Evolutionary conservation across 2,888 invertebrate genomes (phyloP).

Genomic region (Brenthis hecate): DNA sequence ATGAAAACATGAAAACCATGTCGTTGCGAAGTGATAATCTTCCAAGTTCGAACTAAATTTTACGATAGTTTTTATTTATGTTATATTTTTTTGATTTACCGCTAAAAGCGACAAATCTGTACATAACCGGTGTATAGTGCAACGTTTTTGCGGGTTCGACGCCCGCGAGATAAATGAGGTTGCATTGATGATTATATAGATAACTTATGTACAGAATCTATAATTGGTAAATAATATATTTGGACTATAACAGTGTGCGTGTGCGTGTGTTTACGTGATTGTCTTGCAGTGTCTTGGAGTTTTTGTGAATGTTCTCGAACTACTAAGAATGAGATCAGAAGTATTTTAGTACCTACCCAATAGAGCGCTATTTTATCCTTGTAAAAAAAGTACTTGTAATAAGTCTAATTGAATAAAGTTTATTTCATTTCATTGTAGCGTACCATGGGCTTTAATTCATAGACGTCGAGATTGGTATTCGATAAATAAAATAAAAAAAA

Average conservation of each 20-base stretch:
- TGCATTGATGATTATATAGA: constrained; percentile 34
- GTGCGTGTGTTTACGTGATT: too few species aligned
- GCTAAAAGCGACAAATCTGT: constrained; percentile 17
- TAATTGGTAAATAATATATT: background rate
- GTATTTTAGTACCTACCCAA: too few species aligned
- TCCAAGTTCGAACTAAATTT: background rate
- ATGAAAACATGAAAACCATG: background rate
- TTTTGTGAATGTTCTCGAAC: too few species aligned
- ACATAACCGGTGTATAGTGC: constrained; percentile 36
- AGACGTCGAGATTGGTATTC: too few species aligned
- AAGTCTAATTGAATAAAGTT: too few species aligned
- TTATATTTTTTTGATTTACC: constrained; percentile 20
- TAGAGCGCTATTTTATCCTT: too few species aligned
- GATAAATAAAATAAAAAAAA: too few species aligned
- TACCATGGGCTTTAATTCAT: too few species aligned
- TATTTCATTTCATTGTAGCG: too few species aligned
- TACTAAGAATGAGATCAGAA: too few species aligned
- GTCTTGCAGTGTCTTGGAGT: too few species aligned
- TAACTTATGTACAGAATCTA: constrained; percentile 19
- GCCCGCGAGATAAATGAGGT: constrained; percentile 41
- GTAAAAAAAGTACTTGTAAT: too few species aligned
- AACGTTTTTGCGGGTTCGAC: constrained; percentile 42
- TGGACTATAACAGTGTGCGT: background rate
- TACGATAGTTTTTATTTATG: background rate
- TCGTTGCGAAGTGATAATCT: background rate